phyloP scores from a whole-genome alignment of 2,113 vertebrate genomes.

The Oenanthe oenanthe region DNA sequence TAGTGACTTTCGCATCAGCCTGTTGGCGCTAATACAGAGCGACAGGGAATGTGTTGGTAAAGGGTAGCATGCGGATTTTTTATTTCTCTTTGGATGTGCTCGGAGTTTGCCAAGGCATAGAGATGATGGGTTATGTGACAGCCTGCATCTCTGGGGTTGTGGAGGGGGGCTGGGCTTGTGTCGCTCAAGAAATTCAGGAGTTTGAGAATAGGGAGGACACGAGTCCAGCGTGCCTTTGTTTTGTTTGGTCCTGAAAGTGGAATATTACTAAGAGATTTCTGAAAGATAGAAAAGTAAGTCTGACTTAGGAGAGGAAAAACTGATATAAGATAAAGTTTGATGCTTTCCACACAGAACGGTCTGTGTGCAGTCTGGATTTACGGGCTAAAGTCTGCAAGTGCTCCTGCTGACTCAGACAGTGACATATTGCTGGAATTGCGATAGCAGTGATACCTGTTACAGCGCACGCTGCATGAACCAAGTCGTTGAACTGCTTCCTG shows the following conservation, averaged over 20 bases:
- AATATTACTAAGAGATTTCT: background rate
- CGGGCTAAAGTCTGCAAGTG: background rate
- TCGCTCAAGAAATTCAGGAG: background rate
- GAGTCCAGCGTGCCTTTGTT: background rate
- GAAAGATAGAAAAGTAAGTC: background rate
- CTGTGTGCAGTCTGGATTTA: background rate
- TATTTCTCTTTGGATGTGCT: background rate
- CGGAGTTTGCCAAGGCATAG: background rate
- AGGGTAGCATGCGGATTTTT: background rate
- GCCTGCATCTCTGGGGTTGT: background rate
- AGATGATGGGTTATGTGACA: background rate
- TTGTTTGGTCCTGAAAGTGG: background rate
- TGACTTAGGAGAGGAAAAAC: background rate
- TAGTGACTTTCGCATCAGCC: background rate
- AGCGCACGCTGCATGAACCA: background rate
- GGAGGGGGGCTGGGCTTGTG: background rate
- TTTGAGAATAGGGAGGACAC: constrained; percentile 11
- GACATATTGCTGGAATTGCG: background rate
- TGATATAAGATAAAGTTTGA: background rate
- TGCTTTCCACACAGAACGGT: background rate
- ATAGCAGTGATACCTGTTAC: background rate
- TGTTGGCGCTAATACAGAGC: rapidly evolving
- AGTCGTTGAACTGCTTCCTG: background rate
- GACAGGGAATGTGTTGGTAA: background rate
- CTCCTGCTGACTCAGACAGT: background rate